Evolutionary conservation across 2,113 vertebrate species (phyloP).

Genomic region (Leptocoma aspasia): DNA sequence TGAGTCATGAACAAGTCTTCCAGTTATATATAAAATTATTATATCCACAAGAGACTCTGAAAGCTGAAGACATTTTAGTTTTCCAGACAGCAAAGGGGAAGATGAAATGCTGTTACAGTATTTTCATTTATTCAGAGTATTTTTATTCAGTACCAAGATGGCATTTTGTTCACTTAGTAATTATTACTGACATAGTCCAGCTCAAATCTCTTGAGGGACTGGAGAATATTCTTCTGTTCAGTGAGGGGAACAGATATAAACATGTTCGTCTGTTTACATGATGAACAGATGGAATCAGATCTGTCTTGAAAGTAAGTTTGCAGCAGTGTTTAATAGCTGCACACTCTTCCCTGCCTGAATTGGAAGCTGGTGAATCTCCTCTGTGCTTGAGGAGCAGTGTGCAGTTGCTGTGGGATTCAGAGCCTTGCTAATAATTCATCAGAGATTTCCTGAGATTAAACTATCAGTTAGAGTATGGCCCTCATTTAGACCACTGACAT

Average conservation of each 20-base stretch:
- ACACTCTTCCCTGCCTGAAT: background rate
- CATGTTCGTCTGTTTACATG: too few relatives aligned
- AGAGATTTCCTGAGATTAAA: slow-evolving; percentile 57
- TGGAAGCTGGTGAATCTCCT: background rate
- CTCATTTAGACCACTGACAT: slow-evolving; percentile 29
- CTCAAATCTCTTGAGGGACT: background rate
- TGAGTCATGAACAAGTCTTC: slow-evolving; percentile 38
- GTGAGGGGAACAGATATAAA: too few relatives aligned
- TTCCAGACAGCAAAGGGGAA: background rate
- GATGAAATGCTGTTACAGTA: background rate
- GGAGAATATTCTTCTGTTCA: background rate
- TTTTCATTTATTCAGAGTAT: background rate
- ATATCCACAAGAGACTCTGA: background rate
- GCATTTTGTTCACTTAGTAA: background rate
- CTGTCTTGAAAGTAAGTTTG: background rate
- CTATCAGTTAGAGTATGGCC: background rate
- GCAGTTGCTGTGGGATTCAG: background rate
- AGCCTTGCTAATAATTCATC: background rate
- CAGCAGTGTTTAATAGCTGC: background rate
- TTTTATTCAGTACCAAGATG: background rate
- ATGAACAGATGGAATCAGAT: background rate
- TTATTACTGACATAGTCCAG: background rate
- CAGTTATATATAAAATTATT: background rate
- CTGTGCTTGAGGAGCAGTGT: background rate
- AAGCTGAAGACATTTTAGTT: slow-evolving; percentile 2